Evolutionary conservation across 2,888 invertebrate genomes (phyloP), one percentile per base, ranked within the genome.

Genomic region (Callosobruchus maculatus): DNA sequence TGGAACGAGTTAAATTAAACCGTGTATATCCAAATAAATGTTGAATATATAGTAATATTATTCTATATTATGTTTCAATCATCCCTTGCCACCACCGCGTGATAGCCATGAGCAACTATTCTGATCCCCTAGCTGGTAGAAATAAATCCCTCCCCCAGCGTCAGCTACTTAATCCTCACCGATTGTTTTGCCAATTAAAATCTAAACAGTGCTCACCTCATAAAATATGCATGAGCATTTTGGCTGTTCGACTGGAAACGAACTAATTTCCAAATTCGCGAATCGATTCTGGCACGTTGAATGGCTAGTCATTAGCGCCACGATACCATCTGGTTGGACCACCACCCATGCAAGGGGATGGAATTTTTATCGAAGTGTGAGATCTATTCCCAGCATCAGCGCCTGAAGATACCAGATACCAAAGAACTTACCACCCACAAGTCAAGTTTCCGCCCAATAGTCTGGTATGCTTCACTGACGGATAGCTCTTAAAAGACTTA

Each of bases 181-280:
- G 49, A 49, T 49, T 49, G 49, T 49, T 49, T 49, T 49, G 9
- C 73, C 75, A 75, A 75, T 75, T 73, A 75, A 73, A 75, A 73
- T 66, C 67, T 73, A 75, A 75, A 75, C 75, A 75, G 31, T 31
- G 68, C 66, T 68, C 31, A 70, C 21, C 74, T 74, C 71, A 76
- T 76, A 76, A 73, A 76, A 76, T 74, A 76, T 76, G 74, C 71
- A 76, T 76, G 74, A 76, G 74, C 49, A 31, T 76, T 72, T 71
- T 71, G 66, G 72, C 69, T 74, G 70, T 76, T 74, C 71, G 26
- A 69, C 70, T 69, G 74, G 76, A 72, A 74, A 72, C 72, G 68
- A 70, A 73, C 73, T 74, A 76, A 76, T 76, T 76, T 74, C 71
- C 76, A 70, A 74, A 20, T 71, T 49, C 31, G 20, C 49, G 21